phyloP scores from a whole-genome alignment of 2,888 invertebrate genomes.

The Drosophila birchii region DNA sequence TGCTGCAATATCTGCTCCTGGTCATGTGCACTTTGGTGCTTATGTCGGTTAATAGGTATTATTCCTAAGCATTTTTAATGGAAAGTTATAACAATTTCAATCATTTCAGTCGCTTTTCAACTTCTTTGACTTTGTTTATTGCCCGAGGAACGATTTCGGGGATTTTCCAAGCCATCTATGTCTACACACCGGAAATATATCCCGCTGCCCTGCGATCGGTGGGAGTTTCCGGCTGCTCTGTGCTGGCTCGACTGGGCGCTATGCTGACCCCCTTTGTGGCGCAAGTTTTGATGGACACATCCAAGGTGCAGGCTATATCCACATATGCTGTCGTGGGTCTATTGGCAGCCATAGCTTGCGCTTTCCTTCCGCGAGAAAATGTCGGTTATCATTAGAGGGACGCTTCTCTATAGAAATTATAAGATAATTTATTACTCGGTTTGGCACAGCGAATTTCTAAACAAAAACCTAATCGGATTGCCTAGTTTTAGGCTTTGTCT shows the following conservation, averaged over 20 bases:
- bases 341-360: conserved; percentile 45
- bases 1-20: conserved; percentile 94
- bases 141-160: conserved; percentile 96
- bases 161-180: conserved; percentile 97
- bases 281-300: conserved; percentile 46
- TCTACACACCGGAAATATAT: conserved; percentile 97
- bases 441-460: not conserved
- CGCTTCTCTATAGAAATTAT: not conserved
- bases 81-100: not conserved
- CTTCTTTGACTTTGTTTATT: conserved; percentile 92
- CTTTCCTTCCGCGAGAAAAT: conserved; percentile 42
- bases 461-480: conserved; percentile 1
- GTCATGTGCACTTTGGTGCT: conserved; percentile 41
- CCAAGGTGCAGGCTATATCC: conserved; percentile 42
- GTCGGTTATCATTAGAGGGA: conserved; percentile 34
- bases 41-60: conserved; percentile 38
- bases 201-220: conserved; percentile 84
- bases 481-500: conserved; percentile 38
- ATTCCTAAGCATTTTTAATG: fast-evolving
- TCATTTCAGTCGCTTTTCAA: conserved; percentile 86
- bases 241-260: conserved; percentile 45
- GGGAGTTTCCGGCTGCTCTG: conserved; percentile 40
- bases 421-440: conserved; percentile 1
- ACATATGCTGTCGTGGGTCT: conserved; percentile 49
- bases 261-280: conserved; percentile 53